Base-by-base conservation (phyloP, 2,797 vertebrate species). In the Syngnathus acus region DNA sequence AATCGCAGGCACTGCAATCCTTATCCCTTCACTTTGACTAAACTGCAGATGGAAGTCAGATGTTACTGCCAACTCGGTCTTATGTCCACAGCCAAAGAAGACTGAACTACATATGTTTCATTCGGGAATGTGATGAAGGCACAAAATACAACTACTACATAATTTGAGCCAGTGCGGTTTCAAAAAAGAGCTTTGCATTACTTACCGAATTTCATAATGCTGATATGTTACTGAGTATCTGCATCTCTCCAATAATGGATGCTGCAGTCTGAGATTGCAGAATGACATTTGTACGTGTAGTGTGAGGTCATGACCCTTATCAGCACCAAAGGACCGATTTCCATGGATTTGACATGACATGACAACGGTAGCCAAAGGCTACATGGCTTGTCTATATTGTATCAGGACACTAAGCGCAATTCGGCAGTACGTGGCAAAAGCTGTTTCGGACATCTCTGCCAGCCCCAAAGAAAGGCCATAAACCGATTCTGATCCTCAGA, bases 11-110 rank as follows among this genome's bases (percentile, higher is more conserved):
- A 64, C 67, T 54, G 45, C 67, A 58, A 7, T 7, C 19, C 39
- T 32, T n/a, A 53, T 48, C 26, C 21, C 21, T 40, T 53, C 23
- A 21, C 53, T 32, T 11, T 61, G 19, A 58, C 23, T 39, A 51
- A 32, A 68, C 23, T 23, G 40, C 65, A 77, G 64, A 73, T 65
- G 67, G 45, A 71, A 64, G 62, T 69, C 69, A 72, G 64, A 74
- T 70, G 68, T 63, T 69, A 60, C 68, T 72, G 64, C 26, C 16
- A 17, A 73, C 47, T 71, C 65, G 48, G 51, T 60, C 54, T 66
- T 60, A 45, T 67, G 69, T 70, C 63, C 65, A 78, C 71, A 74
- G 21, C 21, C 63, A 65, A 48, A 60, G 26, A 67, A 65, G 71
- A 73, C 16, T 70, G 43, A 75, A 64, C 38, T 42, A 62, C 61